Evolutionary conservation across 2,888 invertebrate species (phyloP).

Genomic region (Argynnis bischoffii): DNA sequence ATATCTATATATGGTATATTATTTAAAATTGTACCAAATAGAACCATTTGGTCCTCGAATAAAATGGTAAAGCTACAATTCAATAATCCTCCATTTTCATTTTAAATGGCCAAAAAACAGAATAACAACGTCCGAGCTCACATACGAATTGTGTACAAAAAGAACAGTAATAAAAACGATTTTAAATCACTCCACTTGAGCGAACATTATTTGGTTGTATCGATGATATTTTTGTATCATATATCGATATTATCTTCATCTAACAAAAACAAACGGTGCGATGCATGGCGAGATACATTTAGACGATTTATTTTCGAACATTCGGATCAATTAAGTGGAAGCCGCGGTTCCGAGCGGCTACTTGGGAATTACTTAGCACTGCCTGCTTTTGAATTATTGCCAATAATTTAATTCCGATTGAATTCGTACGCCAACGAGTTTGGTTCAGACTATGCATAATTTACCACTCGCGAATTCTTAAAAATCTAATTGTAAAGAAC

Average conservation of each 20-base stretch:
- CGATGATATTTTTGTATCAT: slow-evolving; percentile 37
- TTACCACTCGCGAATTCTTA: neutral
- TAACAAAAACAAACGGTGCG: slow-evolving; percentile 24
- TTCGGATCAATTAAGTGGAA: slow-evolving; percentile 33
- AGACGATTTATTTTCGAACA: slow-evolving; percentile 30
- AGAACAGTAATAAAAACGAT: slow-evolving; percentile 32
- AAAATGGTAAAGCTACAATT: neutral
- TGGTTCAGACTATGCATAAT: slow-evolving; percentile 25
- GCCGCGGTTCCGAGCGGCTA: slow-evolving; percentile 15
- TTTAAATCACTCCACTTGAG: slow-evolving; percentile 23
- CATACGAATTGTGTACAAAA: slow-evolving; percentile 28
- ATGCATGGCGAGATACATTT: slow-evolving; percentile 1
- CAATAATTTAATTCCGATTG: slow-evolving; percentile 39
- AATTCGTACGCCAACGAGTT: slow-evolving; percentile 32
- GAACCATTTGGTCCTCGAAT: neutral
- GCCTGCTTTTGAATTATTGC: slow-evolving; percentile 39
- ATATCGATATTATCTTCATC: slow-evolving; percentile 22
- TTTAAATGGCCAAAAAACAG: slow-evolving; percentile 33
- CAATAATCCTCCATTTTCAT: slow-evolving; percentile 27
- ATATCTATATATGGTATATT: no score
- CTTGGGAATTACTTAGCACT: slow-evolving; percentile 35
- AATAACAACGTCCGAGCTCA: slow-evolving; percentile 29
- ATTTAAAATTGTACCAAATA: neutral
- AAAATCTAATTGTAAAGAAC: slow-evolving; percentile 4
- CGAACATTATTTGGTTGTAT: slow-evolving; percentile 29